Conservation (phyloP, 2,888 invertebrate species). For the Cepaea hortensis region DNA sequence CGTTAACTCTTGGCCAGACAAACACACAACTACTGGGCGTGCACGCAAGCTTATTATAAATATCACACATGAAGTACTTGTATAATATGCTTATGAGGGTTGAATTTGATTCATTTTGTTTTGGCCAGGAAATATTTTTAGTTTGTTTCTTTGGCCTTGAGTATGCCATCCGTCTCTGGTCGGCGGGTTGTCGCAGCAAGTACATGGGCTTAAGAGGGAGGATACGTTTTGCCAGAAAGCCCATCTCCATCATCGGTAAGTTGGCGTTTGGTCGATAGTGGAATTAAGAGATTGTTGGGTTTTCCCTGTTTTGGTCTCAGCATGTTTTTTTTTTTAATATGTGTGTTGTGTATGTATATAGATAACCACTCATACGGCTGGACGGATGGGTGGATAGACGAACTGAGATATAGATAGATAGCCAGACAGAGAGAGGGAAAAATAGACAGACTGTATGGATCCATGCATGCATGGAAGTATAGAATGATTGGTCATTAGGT, state of each 20-base stretch:
- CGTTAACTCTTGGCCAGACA: too few species aligned
- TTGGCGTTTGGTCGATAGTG: neutral
- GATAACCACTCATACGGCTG: neutral
- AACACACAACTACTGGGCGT: too few species aligned
- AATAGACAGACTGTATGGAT: too few species aligned
- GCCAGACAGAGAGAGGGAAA: neutral
- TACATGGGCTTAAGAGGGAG: slow-evolving; percentile 88
- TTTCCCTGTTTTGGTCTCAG: neutral
- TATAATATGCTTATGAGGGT: neutral
- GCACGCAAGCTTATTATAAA: too few species aligned
- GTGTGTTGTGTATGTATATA: neutral
- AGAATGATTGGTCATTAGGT: too few species aligned
- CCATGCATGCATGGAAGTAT: too few species aligned
- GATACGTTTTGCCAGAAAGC: slow-evolving; percentile 86
- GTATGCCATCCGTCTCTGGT: slow-evolving; percentile 87
- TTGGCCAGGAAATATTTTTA: slow-evolving; percentile 83
- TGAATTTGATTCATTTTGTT: neutral
- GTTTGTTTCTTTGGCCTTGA: slow-evolving; percentile 89
- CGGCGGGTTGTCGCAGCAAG: slow-evolving; percentile 88
- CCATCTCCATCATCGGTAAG: slow-evolving; percentile 89
- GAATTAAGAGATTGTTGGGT: neutral
- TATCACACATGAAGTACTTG: neutral
- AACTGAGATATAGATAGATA: too few species aligned
- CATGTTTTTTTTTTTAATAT: neutral
- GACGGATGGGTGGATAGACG: neutral